Conservation (phyloP, 2,797 vertebrate genomes). For the Kryptopterus vitreolus region DNA sequence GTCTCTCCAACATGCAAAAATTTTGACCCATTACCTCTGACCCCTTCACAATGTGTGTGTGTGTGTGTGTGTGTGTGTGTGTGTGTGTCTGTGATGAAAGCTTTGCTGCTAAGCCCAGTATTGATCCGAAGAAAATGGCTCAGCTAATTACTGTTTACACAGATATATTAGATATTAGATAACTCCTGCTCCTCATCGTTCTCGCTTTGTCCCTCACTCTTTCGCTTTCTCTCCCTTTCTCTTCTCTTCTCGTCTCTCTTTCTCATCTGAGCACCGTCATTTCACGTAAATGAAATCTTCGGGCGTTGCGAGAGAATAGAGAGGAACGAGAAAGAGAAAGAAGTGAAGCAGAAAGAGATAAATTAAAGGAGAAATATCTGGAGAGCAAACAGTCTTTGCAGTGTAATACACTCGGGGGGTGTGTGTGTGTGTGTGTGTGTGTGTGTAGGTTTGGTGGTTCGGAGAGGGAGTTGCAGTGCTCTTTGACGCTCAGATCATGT, state of each 20-base stretch:
- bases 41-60: conserved; percentile 45
- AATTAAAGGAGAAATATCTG: not conserved
- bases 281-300: not conserved
- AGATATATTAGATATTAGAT: conserved; percentile 70
- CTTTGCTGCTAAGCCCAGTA: conserved; percentile 51
- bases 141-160: conserved; percentile 81
- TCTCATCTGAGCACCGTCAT: not conserved
- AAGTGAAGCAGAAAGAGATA: not conserved
- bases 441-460: not conserved
- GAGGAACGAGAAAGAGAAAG: not conserved
- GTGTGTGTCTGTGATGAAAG: not conserved
- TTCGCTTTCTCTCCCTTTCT: conserved; percentile 50
- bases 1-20: conserved; percentile 35
- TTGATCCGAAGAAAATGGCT: conserved; percentile 74
- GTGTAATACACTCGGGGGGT: conserved; percentile 7
- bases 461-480: not conserved
- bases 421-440: too few relatives aligned
- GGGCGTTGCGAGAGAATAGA: not conserved
- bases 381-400: conserved; percentile 32
- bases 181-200: conserved; percentile 33
- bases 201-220: conserved; percentile 38
- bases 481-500: conserved; percentile 24
- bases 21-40: conserved; percentile 65
- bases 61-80: not conserved
- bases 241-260: conserved; percentile 6